Conservation (phyloP, 2,113 vertebrate genomes). For the Pseudopipra pipra region DNA sequence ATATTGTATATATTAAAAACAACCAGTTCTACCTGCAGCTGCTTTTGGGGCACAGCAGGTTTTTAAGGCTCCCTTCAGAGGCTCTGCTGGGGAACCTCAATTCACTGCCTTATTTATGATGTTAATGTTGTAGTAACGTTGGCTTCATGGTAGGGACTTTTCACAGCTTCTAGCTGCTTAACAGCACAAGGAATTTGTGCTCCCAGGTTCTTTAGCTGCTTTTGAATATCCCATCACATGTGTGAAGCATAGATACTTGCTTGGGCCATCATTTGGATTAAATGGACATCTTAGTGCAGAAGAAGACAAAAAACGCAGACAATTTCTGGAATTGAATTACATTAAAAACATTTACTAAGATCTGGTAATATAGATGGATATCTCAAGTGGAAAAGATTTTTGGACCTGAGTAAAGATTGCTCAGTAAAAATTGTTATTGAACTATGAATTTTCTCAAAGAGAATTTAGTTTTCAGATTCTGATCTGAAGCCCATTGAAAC, state of each 20-base stretch:
- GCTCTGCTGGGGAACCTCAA: neutral
- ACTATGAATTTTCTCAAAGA: neutral
- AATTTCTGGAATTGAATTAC: neutral
- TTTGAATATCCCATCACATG: neutral
- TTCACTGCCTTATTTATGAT: neutral
- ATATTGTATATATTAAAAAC: neutral
- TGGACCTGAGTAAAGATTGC: neutral
- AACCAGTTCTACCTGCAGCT: neutral
- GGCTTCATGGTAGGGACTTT: neutral
- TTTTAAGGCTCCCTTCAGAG: neutral
- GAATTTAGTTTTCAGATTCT: neutral
- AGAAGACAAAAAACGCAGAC: neutral
- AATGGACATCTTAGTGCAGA: neutral
- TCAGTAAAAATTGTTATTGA: neutral
- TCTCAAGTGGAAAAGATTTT: neutral
- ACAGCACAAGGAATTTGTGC: neutral
- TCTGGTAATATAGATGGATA: neutral
- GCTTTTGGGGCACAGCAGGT: neutral
- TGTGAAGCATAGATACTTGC: neutral
- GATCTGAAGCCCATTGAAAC: neutral
- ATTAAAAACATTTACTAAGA: neutral
- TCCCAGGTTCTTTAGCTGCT: neutral
- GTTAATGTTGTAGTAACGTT: neutral
- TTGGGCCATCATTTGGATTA: neutral
- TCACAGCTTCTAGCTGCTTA: neutral